phyloP scores from a whole-genome alignment of 2,888 invertebrate genomes.

The Synergus itoensis region DNA sequence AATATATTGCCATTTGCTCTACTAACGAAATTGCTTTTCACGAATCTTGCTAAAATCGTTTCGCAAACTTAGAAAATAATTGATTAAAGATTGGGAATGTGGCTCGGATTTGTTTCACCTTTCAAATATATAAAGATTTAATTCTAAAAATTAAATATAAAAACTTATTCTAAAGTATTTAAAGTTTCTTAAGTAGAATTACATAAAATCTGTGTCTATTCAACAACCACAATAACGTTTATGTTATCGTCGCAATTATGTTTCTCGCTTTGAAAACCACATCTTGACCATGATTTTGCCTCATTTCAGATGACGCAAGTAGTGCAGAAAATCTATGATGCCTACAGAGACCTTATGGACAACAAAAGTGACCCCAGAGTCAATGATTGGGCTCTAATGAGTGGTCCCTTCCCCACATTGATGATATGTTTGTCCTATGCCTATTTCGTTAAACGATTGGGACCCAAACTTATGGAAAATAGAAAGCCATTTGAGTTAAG shows the following conservation, averaged over 20 bases:
- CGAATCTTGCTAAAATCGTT: not conserved
- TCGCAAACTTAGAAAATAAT: not conserved
- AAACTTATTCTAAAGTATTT: not conserved
- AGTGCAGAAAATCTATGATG: constrained; percentile 81
- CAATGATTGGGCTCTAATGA: constrained; percentile 89
- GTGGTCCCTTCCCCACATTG: constrained; percentile 88
- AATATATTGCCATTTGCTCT: not conserved
- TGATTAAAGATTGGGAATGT: not conserved
- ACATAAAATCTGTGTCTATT: not conserved
- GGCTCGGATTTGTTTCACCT: not conserved
- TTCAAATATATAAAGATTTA: not conserved
- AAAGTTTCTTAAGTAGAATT: not conserved
- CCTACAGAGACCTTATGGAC: constrained; percentile 89
- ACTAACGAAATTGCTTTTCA: not conserved
- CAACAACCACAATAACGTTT: not conserved
- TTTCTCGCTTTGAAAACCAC: not conserved
- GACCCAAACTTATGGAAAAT: constrained; percentile 92
- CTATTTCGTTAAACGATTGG: constrained; percentile 86
- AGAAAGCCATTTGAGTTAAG: constrained; percentile 90
- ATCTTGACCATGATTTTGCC: constrained; percentile 13
- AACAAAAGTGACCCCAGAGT: constrained; percentile 91
- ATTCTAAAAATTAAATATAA: not conserved
- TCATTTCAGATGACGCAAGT: constrained; percentile 80
- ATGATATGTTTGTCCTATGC: constrained; percentile 87
- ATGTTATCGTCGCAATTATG: not conserved